Conservation (phyloP, 2,797 vertebrate genomes). For the Arrhamphus sclerolepis region DNA sequence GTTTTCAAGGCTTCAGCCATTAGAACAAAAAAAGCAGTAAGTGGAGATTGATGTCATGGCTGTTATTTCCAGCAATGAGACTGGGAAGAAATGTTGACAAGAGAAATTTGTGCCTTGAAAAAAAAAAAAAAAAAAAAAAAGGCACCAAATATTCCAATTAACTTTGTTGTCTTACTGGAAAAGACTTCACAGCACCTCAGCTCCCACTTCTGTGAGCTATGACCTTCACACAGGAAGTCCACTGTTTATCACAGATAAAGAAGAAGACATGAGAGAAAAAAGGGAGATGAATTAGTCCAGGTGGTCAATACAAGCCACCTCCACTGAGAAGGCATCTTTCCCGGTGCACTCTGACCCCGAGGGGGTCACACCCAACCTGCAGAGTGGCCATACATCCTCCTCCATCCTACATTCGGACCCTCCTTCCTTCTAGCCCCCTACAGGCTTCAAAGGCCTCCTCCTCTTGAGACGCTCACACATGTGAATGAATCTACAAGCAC, state of each 20-base stretch:
- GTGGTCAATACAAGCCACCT: slow-evolving; percentile 75
- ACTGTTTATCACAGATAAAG: slow-evolving; percentile 17
- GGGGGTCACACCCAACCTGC: slow-evolving; percentile 65
- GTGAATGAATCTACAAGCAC: slow-evolving; percentile 23
- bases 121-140: slow-evolving; percentile 7
- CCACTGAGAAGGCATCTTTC: slow-evolving; percentile 69
- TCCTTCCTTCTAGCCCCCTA: slow-evolving; percentile 62
- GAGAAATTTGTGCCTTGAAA: slow-evolving; percentile 4
- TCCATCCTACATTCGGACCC: slow-evolving; percentile 34
- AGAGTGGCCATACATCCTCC: slow-evolving; percentile 69
- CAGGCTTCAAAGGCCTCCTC: slow-evolving; percentile 74
- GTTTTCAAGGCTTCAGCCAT: no score
- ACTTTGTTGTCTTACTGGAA: slow-evolving; percentile 28
- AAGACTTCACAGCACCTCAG: slow-evolving; percentile 22
- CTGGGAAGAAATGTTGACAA: background rate
- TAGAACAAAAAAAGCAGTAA: no score
- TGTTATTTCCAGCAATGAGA: slow-evolving; percentile 8
- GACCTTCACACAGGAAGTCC: slow-evolving; percentile 31
- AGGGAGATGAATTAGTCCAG: slow-evolving; percentile 74
- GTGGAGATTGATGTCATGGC: slow-evolving; percentile 40
- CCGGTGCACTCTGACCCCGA: slow-evolving; percentile 63
- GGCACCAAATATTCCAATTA: slow-evolving; percentile 26
- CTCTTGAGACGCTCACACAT: slow-evolving; percentile 46
- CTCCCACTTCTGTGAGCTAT: slow-evolving; percentile 28
- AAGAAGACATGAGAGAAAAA: slow-evolving; percentile 38